phyloP scores from a whole-genome alignment of 1,140 invertebrate species.

The Brachionus rotundiformis region DNA sequence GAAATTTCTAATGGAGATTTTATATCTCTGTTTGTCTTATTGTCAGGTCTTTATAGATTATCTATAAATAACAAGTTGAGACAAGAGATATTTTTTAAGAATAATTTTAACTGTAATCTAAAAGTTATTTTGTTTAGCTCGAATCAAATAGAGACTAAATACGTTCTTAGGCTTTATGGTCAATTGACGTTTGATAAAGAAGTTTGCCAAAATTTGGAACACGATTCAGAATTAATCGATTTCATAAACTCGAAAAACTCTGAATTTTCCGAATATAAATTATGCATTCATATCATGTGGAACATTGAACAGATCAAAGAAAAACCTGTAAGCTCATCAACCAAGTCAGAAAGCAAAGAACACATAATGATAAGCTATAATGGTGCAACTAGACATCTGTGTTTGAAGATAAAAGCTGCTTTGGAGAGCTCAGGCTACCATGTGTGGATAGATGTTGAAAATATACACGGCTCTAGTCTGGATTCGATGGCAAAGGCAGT shows the following conservation, averaged over 20 bases:
- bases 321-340: not conserved
- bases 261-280: not conserved
- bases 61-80: slow-evolving; percentile 1
- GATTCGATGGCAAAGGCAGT: slow-evolving; percentile 63
- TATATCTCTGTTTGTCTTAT: slow-evolving; percentile 2
- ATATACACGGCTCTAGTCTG: slow-evolving; percentile 56
- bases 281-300: slow-evolving; percentile 27
- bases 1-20: not conserved
- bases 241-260: not conserved
- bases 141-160: not conserved
- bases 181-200: slow-evolving; percentile 15
- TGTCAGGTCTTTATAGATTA: not conserved
- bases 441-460: slow-evolving; percentile 55
- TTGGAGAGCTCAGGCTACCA: not conserved
- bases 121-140: not conserved
- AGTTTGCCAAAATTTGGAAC: not conserved
- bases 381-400: not conserved
- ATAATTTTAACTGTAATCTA: not conserved
- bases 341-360: not conserved
- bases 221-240: not conserved
- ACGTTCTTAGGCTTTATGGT: not conserved
- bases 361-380: slow-evolving; percentile 51
- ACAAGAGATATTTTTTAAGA: slow-evolving; percentile 13
- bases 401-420: not conserved
- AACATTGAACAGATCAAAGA: not conserved